Evolutionary conservation across 2,888 invertebrate genomes (phyloP).

Genomic region (Drosophila greeni): DNA sequence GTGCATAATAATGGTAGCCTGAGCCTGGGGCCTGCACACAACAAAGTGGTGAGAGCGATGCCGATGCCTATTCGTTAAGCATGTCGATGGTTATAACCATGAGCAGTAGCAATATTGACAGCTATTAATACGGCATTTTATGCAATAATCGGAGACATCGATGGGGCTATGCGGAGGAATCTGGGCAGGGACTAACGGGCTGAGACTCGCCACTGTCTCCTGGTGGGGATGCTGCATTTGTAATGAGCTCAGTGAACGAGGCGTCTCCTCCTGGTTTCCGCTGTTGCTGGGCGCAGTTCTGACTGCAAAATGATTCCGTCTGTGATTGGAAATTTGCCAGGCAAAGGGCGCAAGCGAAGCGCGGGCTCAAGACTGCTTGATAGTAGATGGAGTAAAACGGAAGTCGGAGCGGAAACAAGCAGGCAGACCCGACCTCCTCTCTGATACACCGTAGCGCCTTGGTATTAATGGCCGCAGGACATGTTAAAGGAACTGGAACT

Average conservation of each 20-base stretch:
- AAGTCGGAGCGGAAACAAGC: constrained; percentile 52
- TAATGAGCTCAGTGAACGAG: constrained; percentile 66
- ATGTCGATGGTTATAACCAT: constrained; percentile 14
- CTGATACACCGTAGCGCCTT: constrained; percentile 25
- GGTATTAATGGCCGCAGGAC: constrained; percentile 70
- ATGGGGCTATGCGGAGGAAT: constrained; percentile 1
- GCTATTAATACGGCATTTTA: constrained; percentile 62
- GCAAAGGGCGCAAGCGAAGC: constrained; percentile 5
- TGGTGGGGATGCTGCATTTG: constrained; percentile 61
- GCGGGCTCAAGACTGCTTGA: constrained; percentile 13
- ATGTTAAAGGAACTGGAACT: constrained; percentile 74
- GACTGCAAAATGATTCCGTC: constrained; percentile 65
- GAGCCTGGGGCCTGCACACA: constrained; percentile 2
- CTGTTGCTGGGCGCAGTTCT: constrained; percentile 42
- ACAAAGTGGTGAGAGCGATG: constrained; percentile 11
- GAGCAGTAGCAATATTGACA: constrained; percentile 62
- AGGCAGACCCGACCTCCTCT: constrained; percentile 42
- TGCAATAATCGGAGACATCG: constrained; percentile 54
- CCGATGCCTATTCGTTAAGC: constrained; percentile 15
- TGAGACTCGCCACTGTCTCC: constrained; percentile 21
- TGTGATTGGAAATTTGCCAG: constrained; percentile 61
- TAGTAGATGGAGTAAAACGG: constrained; percentile 47
- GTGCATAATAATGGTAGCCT: constrained; percentile 9
- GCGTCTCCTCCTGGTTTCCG: constrained; percentile 64
- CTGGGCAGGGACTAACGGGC: constrained; percentile 1